phyloP scores from a whole-genome alignment of 2,113 vertebrate species.

The Mesitornis unicolor region DNA sequence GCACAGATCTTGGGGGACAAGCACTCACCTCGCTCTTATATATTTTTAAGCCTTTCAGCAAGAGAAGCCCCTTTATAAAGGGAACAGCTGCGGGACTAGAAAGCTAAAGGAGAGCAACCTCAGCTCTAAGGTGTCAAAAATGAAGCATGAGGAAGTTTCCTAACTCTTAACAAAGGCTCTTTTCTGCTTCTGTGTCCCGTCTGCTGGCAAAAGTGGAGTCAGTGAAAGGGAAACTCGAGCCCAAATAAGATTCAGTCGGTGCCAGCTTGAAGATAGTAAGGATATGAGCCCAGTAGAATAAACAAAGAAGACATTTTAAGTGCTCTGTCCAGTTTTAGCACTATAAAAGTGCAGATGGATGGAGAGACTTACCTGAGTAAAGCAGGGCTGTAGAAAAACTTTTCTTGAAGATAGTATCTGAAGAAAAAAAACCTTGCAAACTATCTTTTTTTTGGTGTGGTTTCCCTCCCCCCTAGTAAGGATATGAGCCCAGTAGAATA shows the following conservation, averaged over 20 bases:
- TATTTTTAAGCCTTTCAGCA: background rate
- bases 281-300: background rate
- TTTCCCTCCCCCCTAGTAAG: too few species aligned
- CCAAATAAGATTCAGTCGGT: background rate
- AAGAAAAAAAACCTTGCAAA: background rate
- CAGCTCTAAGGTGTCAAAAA: background rate
- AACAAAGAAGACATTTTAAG: background rate
- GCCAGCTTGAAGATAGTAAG: background rate
- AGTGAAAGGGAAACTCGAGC: background rate
- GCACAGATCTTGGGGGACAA: accelerated
- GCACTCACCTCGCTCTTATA: accelerated
- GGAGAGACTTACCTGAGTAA: background rate
- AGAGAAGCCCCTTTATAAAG: accelerated
- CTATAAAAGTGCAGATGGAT: background rate
- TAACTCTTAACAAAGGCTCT: background rate
- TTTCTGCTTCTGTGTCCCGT: background rate
- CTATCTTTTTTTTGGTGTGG: too few species aligned
- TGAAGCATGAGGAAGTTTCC: background rate
- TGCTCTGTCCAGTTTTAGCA: too few species aligned
- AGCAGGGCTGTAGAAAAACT: background rate
- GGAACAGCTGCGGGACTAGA: background rate
- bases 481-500: background rate
- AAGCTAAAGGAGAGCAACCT: background rate
- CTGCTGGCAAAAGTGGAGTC: background rate
- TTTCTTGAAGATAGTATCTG: background rate